Percentiles rank a stretch among this genome's conserved stretches.
Evolutionary conservation across 1,140 invertebrate species (phyloP).

Genomic region (Aleiodes sp.): DNA sequence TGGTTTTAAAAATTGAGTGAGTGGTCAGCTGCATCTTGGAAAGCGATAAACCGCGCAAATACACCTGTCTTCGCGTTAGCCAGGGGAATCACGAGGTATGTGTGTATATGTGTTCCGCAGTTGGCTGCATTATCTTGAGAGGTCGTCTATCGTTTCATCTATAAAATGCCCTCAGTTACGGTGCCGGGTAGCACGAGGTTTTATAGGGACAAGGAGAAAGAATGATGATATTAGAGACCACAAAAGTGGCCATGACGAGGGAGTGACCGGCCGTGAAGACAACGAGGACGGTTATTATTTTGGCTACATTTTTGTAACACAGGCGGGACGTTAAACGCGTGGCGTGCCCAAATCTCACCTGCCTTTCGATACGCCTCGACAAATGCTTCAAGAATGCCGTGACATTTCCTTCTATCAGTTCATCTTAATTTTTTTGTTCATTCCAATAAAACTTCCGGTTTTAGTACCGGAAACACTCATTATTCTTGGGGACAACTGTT

Average conservation of each 20-base stretch:
- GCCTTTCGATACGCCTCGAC: conserved; percentile 10
- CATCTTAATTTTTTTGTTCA: background rate
- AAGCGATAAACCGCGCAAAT: conserved; percentile 16
- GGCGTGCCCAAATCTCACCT: conserved; percentile 35
- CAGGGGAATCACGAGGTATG: conserved; percentile 21
- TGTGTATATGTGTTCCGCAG: conserved; percentile 17
- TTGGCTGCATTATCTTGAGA: conserved; percentile 30
- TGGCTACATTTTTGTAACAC: too few species aligned
- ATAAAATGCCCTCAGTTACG: conserved; percentile 46
- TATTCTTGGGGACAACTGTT: background rate
- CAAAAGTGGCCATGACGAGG: conserved; percentile 35
- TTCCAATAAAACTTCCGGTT: conserved; percentile 4
- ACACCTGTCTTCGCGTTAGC: conserved; percentile 41
- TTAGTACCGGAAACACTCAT: background rate
- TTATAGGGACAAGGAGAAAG: too few species aligned
- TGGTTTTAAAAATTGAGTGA: conserved; percentile 18
- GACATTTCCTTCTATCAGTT: background rate
- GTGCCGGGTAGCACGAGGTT: conserved; percentile 32
- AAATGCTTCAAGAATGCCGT: background rate
- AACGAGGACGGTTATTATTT: conserved; percentile 29
- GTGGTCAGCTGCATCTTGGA: conserved; percentile 33
- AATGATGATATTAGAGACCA: conserved; percentile 7
- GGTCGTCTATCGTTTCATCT: conserved; percentile 49
- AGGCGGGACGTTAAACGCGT: background rate
- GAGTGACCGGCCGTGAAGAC: conserved; percentile 24